phyloP scores from a whole-genome alignment of 2,113 vertebrate species.

The Fukomys damarensis region DNA sequence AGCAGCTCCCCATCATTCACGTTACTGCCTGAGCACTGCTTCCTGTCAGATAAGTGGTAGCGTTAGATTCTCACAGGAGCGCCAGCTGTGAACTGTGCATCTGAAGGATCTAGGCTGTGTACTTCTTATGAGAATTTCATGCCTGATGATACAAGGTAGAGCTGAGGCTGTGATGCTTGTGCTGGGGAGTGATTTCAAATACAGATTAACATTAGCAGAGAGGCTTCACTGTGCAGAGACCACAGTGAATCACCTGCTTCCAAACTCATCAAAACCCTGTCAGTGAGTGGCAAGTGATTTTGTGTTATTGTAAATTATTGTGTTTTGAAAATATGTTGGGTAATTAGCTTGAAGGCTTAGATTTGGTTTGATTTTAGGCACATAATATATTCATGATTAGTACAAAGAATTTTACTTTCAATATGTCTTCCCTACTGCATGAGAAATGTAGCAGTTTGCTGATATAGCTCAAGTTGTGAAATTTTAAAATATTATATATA shows the following conservation, averaged over 20 bases:
- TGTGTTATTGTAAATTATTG: neutral
- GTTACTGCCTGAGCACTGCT: neutral
- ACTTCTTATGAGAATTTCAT: neutral
- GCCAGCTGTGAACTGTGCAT: neutral
- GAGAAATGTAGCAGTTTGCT: neutral
- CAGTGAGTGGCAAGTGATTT: neutral
- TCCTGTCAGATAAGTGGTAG: neutral
- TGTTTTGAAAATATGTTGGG: neutral
- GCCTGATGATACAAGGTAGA: neutral
- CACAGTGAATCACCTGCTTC: neutral
- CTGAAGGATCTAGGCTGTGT: neutral
- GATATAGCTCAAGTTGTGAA: neutral
- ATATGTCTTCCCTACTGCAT: neutral
- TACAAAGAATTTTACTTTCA: slow-evolving; percentile 35
- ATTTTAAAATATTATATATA: neutral
- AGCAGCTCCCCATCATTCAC: neutral
- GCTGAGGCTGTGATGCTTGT: neutral
- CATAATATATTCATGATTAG: neutral
- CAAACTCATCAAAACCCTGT: neutral
- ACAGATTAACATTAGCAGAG: neutral
- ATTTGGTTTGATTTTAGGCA: neutral
- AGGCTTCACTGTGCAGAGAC: neutral
- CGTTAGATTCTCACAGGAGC: neutral
- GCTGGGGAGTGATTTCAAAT: neutral
- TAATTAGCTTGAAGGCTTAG: slow-evolving; percentile 20